Base-by-base conservation (phyloP, 2,113 vertebrate genomes). In the Eublepharis macularius region DNA sequence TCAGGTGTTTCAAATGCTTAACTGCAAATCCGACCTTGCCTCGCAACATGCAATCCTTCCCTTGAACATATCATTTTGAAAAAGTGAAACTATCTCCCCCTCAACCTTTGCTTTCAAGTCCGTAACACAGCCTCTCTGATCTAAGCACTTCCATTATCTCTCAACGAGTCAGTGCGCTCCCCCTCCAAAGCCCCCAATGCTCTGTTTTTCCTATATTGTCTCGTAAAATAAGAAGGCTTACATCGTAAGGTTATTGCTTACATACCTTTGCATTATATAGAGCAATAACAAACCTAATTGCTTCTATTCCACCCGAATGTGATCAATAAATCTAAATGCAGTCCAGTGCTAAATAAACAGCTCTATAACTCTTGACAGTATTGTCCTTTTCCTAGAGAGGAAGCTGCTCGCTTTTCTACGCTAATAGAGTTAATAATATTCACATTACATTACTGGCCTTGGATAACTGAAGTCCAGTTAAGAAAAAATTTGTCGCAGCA, bases 321-420 rank as follows among this genome's bases (percentile, higher is more conserved):
- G 75, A 83, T 86, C 83, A 77, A 85, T 78, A 88, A 8, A 84
- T 80, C 66, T 74, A 90, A 93, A 87, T n/a, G 19, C 9, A 88
- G 63, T 29, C 80, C 69, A 1, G 75, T 80, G 51, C 29, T 87
- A 54, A 3, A 14, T 88, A 76, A 82, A 63, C 36, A 54, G 0
- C 0, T 12, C 3, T 29, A 51, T 7, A 77, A 66, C 81, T 1
- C 19, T 49, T 1, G 68, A 32, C 41, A 83, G 80, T 6, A 83
- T 83, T 41, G 24, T 85, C 0, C 47, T 51, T 80, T 81, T 70
- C 84, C 63, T 83, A 76, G 74, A 51, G 74, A 76, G 45, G 29
- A 5, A 1, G 14, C 73, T 13, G 29, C 45, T 81, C 65, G 51
- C 69, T 34, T 54, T 81, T 21, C 49, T 29, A 26, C 36, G 80